phyloP scores from a whole-genome alignment of 2,888 invertebrate genomes.

The Achlya flavicornis region DNA sequence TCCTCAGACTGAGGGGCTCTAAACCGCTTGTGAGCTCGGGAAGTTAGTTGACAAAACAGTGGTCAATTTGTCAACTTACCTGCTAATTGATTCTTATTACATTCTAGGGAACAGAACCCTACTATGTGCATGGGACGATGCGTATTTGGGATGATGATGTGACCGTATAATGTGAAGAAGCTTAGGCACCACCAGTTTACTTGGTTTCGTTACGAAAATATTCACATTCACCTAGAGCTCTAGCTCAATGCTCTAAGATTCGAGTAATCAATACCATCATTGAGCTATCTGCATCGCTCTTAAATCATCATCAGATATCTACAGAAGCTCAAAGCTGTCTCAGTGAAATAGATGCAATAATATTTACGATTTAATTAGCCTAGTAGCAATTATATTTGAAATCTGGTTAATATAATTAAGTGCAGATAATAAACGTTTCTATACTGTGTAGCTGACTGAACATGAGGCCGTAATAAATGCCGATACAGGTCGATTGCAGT shows the following conservation, averaged over 20 bases:
- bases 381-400: slow-evolving; percentile 41
- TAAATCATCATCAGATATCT: neutral
- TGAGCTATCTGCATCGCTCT: neutral
- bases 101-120: no score
- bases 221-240: neutral
- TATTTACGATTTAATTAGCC: slow-evolving; percentile 47
- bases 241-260: slow-evolving; percentile 21
- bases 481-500: slow-evolving; percentile 49
- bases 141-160: no score
- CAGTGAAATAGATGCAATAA: slow-evolving; percentile 39
- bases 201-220: no score
- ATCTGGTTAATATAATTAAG: slow-evolving; percentile 45
- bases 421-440: slow-evolving; percentile 37
- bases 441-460: slow-evolving; percentile 30
- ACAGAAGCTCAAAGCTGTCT: slow-evolving; percentile 1
- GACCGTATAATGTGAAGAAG: no score
- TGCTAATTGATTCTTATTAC: no score
- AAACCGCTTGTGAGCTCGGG: no score
- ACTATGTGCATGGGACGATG: no score
- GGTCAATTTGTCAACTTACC: no score
- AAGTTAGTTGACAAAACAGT: no score
- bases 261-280: neutral
- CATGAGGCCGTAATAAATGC: slow-evolving; percentile 44
- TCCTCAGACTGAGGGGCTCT: no score
- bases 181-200: no score